Base-by-base conservation (phyloP, 1,140 invertebrate species). In the Bacillus rossius region DNA sequence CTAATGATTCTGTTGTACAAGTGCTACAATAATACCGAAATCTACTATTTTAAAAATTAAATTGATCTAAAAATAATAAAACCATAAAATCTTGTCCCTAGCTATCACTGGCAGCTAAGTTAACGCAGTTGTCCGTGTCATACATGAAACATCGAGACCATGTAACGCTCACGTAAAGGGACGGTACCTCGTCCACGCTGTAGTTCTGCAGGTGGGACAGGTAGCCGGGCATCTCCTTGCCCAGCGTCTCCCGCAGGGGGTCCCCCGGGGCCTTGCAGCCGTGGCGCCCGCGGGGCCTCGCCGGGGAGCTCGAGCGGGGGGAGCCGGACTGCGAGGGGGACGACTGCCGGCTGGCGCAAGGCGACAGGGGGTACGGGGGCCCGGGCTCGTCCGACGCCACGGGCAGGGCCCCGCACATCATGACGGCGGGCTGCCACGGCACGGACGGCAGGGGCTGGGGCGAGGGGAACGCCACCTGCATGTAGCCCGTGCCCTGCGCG, bases 181-280 rank as follows among this genome's bases (percentile, higher is more conserved):
- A n/a, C n/a, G n/a, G n/a, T n/a, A 77, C 75, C 71, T 76, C 73
- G 19, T 76, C 75, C n/a, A 69, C 65, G n/a, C 71, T 69, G 47
- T 62, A 70, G 59, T 76, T 75, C 26, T 72, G 74, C 10, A 77
- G 61, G 49, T 73, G 77, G 25, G 72, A 66, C 42, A 76, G 73
- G 54, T 72, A 77, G 49, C 72, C 75, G 2, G 77, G 72, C 71
- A 76, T 72, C 57, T 79, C 77, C 50, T 79, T 78, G 40, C 73
- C 71, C 5, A 73, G 50, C 3, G 71, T 70, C 23, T 78, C 77
- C 29, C 74, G 62, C 2, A 77, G 66, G 7, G 72, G 63, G 49
- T 76, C 76, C 34, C 66, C 59, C 2, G 72, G 43, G 25, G 48
- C 55, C 10, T 16, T 14, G 16, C 53, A 43, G 5, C 53, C 29